Base-by-base conservation (phyloP, 1,140 invertebrate genomes). In the Coboldia fuscipes region DNA sequence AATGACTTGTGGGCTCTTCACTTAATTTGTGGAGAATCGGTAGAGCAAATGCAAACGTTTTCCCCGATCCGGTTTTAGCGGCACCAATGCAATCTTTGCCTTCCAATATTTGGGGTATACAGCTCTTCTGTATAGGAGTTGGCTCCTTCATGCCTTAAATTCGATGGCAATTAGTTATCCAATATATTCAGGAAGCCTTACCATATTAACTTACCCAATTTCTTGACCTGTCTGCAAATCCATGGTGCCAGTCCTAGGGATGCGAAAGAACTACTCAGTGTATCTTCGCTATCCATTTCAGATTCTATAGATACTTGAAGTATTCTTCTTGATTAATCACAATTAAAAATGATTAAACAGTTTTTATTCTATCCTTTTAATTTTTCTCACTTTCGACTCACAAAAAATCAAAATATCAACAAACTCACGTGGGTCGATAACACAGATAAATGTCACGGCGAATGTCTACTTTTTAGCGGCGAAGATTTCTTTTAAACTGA, bases 61-160 rank as follows among this genome's bases (percentile, higher is more conserved):
- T 98, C 22, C 94, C 94, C 35, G 88, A 94, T 32, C 93, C 94
- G 22, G 94, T 97, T 64, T 96, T 90, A 2, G 90, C 89, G 43
- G 88, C 77, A 12, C 89, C 92, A 47, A 97, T 89, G 35, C 88
- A 80, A 64, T 97, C 85, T 45, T 71, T 61, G 0, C 86, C 86
- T 41, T 61, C 43, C 28, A 96, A 55, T 42, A 94, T 88, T 20
- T 67, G 56, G 23, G 79, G 72, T 44, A 89, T 82, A 46, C 81
- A 86, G 41, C 75, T 70, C 45, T 66, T 50, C 55, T 90, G 85
- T 38, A 90, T 83, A n/a, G 72, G 69, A 2, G 88, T 92, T 20
- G 88, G 84, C 33, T 62, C 65, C 44, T 65, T 72, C 4, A 92
- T 61, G 34, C 82, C 83, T 82, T 37, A 39, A 56, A 53, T 37